Evolutionary conservation across 2,888 invertebrate species (phyloP).

Genomic region (Drosophila demipolita): DNA sequence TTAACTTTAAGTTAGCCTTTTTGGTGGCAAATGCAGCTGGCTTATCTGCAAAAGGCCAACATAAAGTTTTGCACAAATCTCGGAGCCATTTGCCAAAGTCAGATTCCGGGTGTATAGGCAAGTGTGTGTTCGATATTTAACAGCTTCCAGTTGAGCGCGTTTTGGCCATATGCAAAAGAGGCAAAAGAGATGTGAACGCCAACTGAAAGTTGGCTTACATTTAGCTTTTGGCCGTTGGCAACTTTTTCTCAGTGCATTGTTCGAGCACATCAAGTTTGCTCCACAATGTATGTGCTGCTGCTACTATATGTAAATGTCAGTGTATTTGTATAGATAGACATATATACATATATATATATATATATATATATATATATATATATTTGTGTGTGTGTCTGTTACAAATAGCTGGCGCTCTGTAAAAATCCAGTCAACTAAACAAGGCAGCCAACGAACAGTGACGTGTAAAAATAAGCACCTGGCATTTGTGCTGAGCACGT

Average conservation of each 20-base stretch:
- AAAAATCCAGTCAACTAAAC: constrained; percentile 73
- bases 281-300: constrained; percentile 5
- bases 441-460: constrained; percentile 31
- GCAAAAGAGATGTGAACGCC: constrained; percentile 52
- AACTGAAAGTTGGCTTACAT: constrained; percentile 66
- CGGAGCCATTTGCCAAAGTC: constrained; percentile 65
- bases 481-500: constrained; percentile 82
- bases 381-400: constrained; percentile 34
- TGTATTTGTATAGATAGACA: constrained; percentile 1
- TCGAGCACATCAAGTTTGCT: constrained; percentile 52
- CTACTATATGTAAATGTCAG: not conserved
- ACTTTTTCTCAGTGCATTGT: constrained; percentile 62
- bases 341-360: not conserved
- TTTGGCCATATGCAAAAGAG: constrained; percentile 52
- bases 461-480: constrained; percentile 66
- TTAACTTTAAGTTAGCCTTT: constrained; percentile 30
- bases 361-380: constrained; percentile 9
- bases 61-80: constrained; percentile 70
- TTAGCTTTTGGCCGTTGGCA: constrained; percentile 63
- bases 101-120: constrained; percentile 26
- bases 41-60: constrained; percentile 62
- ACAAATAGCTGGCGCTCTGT: constrained; percentile 69
- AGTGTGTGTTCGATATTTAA: constrained; percentile 73
- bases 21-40: constrained; percentile 62
- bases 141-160: constrained; percentile 70